phyloP scores from a whole-genome alignment of 2,888 invertebrate species.

The Oxytorus armatus region DNA sequence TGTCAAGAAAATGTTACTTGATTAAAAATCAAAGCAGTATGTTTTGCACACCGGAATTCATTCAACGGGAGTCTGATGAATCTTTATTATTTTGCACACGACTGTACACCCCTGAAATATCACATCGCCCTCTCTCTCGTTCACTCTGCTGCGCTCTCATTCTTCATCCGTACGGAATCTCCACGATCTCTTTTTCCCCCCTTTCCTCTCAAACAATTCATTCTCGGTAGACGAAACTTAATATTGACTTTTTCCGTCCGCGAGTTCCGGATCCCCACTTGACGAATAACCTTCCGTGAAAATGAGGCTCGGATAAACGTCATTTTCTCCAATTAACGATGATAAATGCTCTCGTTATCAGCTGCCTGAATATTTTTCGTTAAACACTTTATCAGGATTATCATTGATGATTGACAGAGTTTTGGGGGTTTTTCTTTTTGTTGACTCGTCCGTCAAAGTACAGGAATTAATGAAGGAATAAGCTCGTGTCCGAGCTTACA shows the following conservation, averaged over 20 bases:
- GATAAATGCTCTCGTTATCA: constrained; percentile 26
- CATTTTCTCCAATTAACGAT: constrained; percentile 49
- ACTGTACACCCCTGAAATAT: constrained; percentile 6
- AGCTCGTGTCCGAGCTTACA: no score
- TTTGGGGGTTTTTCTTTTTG: constrained; percentile 4
- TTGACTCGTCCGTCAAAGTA: background rate
- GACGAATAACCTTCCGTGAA: constrained; percentile 26
- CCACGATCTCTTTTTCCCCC: constrained; percentile 15
- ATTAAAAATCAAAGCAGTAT: no score
- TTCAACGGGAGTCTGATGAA: no score
- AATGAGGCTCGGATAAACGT: constrained; percentile 44
- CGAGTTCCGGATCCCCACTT: no score
- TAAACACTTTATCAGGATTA: background rate
- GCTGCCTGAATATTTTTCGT: background rate
- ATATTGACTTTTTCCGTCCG: constrained; percentile 53
- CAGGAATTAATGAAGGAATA: no score
- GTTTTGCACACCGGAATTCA: no score
- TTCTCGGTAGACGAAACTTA: constrained; percentile 41
- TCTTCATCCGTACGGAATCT: constrained; percentile 17
- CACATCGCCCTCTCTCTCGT: constrained; percentile 6
- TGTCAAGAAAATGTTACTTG: no score
- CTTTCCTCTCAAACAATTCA: constrained; percentile 3
- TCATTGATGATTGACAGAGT: background rate
- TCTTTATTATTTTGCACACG: background rate
- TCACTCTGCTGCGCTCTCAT: background rate